Conservation (phyloP, 1,140 invertebrate genomes). For the Eulimnadia texana region DNA sequence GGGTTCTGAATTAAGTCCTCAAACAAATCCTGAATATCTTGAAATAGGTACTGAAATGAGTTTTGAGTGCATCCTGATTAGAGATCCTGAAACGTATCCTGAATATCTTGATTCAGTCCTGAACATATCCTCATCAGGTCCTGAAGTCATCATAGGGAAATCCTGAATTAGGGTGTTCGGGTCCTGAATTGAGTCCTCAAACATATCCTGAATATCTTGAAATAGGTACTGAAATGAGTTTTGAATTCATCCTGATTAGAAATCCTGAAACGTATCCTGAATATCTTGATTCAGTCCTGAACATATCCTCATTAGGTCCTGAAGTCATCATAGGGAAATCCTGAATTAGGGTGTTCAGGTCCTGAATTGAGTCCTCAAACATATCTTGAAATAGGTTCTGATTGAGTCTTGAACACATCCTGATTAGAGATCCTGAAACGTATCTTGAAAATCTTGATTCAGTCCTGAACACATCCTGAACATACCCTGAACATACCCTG, state of each 20-base stretch:
- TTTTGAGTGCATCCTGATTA: background rate
- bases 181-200: too few relatives aligned
- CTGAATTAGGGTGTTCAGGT: too few relatives aligned
- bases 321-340: background rate
- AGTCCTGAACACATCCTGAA: too few relatives aligned
- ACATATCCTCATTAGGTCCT: too few relatives aligned
- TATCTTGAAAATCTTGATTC: background rate
- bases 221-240: too few relatives aligned
- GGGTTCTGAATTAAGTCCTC: too few relatives aligned
- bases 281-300: background rate
- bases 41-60: too few relatives aligned
- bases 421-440: background rate
- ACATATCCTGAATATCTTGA: background rate
- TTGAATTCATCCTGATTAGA: background rate
- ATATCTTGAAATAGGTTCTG: background rate
- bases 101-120: background rate
- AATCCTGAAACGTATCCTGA: background rate
- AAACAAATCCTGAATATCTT: too few relatives aligned
- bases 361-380: too few relatives aligned
- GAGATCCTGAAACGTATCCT: background rate
- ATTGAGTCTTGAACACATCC: background rate
- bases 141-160: background rate
- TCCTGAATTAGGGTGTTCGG: too few relatives aligned
- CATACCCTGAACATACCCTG: background rate
- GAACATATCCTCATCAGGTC: too few relatives aligned